Conservation (phyloP, 2,113 vertebrate genomes). For the Epinephelus fuscoguttatus region DNA sequence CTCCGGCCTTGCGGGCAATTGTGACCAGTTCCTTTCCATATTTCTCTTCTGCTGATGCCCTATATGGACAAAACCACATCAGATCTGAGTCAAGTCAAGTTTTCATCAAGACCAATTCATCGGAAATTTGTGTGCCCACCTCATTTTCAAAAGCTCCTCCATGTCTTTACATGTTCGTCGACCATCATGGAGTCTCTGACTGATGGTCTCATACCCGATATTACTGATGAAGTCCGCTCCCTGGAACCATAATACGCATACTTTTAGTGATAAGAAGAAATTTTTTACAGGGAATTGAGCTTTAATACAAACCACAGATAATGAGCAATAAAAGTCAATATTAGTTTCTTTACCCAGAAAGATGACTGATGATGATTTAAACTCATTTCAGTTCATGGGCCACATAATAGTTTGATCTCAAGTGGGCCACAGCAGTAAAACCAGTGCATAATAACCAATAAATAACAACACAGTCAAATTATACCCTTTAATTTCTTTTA, state of each 20-base stretch:
- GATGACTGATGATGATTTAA: not conserved
- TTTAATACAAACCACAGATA: not conserved
- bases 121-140: slow-evolving; percentile 72
- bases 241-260: slow-evolving; percentile 72
- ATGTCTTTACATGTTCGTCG: slow-evolving; percentile 94
- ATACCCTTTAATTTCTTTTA: too few species aligned
- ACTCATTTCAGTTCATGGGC: too few species aligned
- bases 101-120: not conserved
- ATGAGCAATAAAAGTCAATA: not conserved
- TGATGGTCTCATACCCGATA: slow-evolving; percentile 88
- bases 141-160: slow-evolving; percentile 94
- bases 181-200: slow-evolving; percentile 90
- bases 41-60: slow-evolving; percentile 93
- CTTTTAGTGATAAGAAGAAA: not conserved
- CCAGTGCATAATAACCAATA: too few species aligned
- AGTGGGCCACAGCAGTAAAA: too few species aligned
- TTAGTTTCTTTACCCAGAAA: not conserved
- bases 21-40: slow-evolving; percentile 94
- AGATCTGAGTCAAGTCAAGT: not conserved
- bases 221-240: slow-evolving; percentile 90
- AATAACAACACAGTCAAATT: too few species aligned
- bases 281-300: not conserved
- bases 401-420: too few species aligned
- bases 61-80: slow-evolving; percentile 58
- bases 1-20: slow-evolving; percentile 92